Evolutionary conservation across 2,888 invertebrate species (phyloP).

Genomic region (Nomada lathburiana): DNA sequence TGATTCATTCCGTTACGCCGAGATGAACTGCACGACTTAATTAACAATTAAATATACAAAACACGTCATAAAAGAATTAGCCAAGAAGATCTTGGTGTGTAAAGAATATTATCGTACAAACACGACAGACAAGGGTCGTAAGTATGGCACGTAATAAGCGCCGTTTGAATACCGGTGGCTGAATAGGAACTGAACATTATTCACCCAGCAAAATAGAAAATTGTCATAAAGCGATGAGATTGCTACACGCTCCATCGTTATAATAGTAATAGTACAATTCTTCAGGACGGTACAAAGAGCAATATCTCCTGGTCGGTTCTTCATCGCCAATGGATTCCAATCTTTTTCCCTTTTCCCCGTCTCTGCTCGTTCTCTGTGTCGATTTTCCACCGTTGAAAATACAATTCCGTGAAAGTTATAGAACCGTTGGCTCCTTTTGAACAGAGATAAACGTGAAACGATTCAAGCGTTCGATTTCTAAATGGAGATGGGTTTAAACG

Average conservation of each 20-base stretch:
- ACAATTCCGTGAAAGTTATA: conserved; percentile 24
- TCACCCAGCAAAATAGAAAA: conserved; percentile 53
- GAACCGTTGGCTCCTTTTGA: conserved; percentile 6
- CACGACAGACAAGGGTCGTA: conserved; percentile 9
- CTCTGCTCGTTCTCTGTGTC: not conserved
- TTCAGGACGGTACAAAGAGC: conserved; percentile 24
- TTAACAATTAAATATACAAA: too few species aligned
- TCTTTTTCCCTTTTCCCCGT: not conserved
- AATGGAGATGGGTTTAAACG: not conserved
- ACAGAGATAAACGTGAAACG: not conserved
- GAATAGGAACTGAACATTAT: conserved; percentile 60
- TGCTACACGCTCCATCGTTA: conserved; percentile 48
- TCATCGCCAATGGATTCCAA: conserved; percentile 30
- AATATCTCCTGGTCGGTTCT: conserved; percentile 36
- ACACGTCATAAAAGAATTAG: too few species aligned
- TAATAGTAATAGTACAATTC: conserved; percentile 56
- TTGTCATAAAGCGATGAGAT: conserved; percentile 48
- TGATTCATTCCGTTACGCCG: too few species aligned
- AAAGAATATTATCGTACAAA: not conserved
- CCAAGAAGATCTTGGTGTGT: too few species aligned
- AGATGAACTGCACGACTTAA: too few species aligned
- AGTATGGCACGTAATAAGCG: conserved; percentile 44
- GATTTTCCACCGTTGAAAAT: conserved; percentile 2
- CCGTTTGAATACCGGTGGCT: conserved; percentile 48
- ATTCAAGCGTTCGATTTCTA: conserved; percentile 10